Evolutionary conservation across 2,113 vertebrate genomes (phyloP), one percentile per base, ranked within the genome.

Genomic region (Cygnus atratus): DNA sequence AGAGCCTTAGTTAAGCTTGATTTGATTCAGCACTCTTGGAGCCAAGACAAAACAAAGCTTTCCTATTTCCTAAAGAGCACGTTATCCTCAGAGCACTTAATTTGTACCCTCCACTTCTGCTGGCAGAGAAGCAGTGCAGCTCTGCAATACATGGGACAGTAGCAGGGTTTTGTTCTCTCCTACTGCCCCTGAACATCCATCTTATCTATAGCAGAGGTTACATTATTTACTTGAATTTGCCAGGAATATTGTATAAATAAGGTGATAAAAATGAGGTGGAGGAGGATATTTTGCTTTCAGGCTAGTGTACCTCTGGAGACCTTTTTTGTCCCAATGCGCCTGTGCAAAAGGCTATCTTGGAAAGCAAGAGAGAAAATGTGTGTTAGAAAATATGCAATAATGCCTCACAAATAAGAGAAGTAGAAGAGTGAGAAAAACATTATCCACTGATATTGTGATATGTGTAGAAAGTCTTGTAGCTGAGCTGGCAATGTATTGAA

Each of bases 161-260:
- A 68, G 61, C 52, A 75, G 62, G 68, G 57, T 22, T 81, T 95
- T 91, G 85, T 79, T 80, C 26, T 14, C 46, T 84, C 81, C 58
- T 86, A 33, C 28, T 16, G 84, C 4, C 5, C 21, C 33, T 50
- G 46, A 13, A 16, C 21, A 11, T 57, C 43, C 65, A 58, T 94
- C 83, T 93, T 92, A 93, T 90, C 81, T 50, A 31, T 52, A 73
- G 73, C 29, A 37, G 46, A 58, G 87, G 59, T 63, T 90, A 90
- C 66, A 94, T 95, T 97, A 95, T 92, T 97, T 95, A 92, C 96
- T 78, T 96, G 33, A 87, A 66, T 90, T 96, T 87, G 80, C 75
- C n/a, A 94, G 62, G 26, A 75, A 70, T 66, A 26, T 65, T 68
- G 8, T 70, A 79, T 81, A 76, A 96, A 87, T 63, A 89, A 29